A percentile compares a stretch with the other conserved stretches of the same genome.
These are phyloP conservation scores for Deilephila porcellus DNA, from an alignment of 2,888 invertebrate genomes.

Conservation along the genomic window DNA sequence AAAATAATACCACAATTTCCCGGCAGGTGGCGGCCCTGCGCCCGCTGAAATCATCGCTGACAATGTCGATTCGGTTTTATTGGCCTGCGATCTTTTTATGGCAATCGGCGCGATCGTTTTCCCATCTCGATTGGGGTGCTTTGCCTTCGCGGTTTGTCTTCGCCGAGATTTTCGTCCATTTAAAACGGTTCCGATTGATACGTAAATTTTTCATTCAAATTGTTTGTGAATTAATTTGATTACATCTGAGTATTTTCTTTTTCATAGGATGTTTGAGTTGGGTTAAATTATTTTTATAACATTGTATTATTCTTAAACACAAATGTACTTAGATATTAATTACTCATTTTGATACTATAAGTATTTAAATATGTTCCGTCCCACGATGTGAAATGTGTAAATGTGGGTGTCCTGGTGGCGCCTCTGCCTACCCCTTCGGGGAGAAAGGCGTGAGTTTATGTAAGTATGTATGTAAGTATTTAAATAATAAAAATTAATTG, in stretches of 20 bases:
- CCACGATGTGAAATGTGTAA: too few relatives aligned
- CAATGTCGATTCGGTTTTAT: conserved; percentile 78
- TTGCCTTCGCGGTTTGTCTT: conserved; percentile 53
- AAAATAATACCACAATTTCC: not conserved
- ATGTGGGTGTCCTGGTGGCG: too few relatives aligned
- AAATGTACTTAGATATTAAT: too few relatives aligned
- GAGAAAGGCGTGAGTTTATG: too few relatives aligned
- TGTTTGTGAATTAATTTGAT: conserved; percentile 24
- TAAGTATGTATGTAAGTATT: too few relatives aligned
- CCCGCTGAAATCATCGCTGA: conserved; percentile 73
- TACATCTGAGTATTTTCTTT: not conserved
- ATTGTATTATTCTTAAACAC: too few relatives aligned
- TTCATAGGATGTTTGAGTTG: not conserved
- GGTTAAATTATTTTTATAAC: not conserved
- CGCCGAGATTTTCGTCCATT: conserved; percentile 49
- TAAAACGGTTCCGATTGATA: conserved; percentile 23
- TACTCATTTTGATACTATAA: too few relatives aligned
- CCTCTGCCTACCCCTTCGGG: too few relatives aligned
- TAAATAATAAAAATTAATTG: too few relatives aligned
- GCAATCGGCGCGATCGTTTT: conserved; percentile 77
- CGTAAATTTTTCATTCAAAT: conserved; percentile 17
- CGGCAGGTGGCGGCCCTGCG: conserved; percentile 40
- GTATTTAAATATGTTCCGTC: too few relatives aligned
- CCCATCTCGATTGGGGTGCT: conserved; percentile 75
- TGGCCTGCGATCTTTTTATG: conserved; percentile 80